Conservation (phyloP, 2,888 invertebrate species). For the Callimorpha dominula region DNA sequence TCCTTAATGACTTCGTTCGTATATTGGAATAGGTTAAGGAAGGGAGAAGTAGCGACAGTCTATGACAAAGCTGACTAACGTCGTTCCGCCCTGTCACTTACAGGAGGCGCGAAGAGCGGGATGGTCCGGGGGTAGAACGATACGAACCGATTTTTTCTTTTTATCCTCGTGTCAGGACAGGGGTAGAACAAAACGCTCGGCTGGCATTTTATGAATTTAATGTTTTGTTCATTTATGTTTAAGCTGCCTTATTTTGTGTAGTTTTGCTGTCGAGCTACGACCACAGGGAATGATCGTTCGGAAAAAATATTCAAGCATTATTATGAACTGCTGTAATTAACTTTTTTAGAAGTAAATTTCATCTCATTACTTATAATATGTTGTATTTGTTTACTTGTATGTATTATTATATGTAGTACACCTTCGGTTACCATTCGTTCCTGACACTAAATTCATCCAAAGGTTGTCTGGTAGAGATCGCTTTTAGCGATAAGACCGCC, state of each 20-base stretch:
- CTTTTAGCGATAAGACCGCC: no score
- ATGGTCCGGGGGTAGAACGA: constrained; percentile 1
- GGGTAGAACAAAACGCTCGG: constrained; percentile 21
- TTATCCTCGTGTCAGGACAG: constrained; percentile 23
- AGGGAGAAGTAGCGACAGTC: constrained; percentile 1
- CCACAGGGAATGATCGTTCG: constrained; percentile 2
- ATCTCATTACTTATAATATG: neutral
- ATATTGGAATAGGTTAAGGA: constrained; percentile 8
- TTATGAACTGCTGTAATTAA: neutral
- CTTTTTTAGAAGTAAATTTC: neutral
- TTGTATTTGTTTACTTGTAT: no score
- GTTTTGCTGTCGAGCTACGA: constrained; percentile 9
- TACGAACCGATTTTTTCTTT: constrained; percentile 19
- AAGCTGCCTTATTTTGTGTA: constrained; percentile 16
- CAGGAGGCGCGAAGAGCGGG: constrained; percentile 16
- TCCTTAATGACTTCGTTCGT: neutral
- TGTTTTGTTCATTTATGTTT: constrained; percentile 25
- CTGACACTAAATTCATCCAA: no score
- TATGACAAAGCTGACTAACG: constrained; percentile 10
- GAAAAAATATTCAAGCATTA: constrained; percentile 2
- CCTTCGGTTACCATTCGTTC: no score
- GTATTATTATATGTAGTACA: no score
- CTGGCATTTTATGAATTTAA: constrained; percentile 21
- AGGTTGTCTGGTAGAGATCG: no score
- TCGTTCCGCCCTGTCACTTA: constrained; percentile 24